Percentiles rank a stretch among this genome's conserved stretches.
phyloP scores from a whole-genome alignment of 2,113 vertebrate genomes.

The Ellobius talpinus region DNA sequence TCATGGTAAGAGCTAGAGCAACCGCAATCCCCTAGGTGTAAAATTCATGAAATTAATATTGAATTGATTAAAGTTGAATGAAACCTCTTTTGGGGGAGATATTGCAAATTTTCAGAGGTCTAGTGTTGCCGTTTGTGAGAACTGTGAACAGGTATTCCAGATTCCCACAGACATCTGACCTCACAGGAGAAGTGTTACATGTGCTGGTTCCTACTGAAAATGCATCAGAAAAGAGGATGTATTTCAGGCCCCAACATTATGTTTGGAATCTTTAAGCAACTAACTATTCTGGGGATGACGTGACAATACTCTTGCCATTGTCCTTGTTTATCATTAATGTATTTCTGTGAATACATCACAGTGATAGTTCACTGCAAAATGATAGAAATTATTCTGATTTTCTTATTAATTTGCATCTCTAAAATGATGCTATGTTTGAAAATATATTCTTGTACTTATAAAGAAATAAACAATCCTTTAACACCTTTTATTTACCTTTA shows the following conservation, averaged over 20 bases:
- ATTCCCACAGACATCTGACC: not conserved
- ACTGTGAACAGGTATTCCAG: constrained; percentile 43
- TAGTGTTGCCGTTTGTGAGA: constrained; percentile 75
- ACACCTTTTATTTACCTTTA: not conserved
- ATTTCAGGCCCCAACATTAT: constrained; percentile 1
- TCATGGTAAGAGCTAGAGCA: constrained; percentile 83
- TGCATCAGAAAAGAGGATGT: not conserved
- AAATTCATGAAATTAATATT: constrained; percentile 84
- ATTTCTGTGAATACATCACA: constrained; percentile 42
- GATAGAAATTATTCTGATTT: not conserved
- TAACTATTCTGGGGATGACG: not conserved
- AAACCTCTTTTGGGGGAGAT: constrained; percentile 75
- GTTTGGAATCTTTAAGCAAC: constrained; percentile 23
- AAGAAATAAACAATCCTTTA: not conserved
- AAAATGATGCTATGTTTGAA: not conserved
- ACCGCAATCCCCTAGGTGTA: constrained; percentile 81
- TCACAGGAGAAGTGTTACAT: constrained; percentile 36
- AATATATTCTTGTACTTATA: not conserved
- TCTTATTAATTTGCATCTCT: not conserved
- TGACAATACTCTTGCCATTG: not conserved
- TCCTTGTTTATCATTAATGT: not conserved
- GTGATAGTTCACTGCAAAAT: not conserved
- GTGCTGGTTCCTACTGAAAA: constrained; percentile 19
- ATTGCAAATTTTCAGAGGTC: constrained; percentile 71
- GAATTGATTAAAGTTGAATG: constrained; percentile 82